A percentile compares a stretch with the other conserved stretches of the same genome.
Evolutionary conservation across 2,797 vertebrate genomes (phyloP).

Genomic region (Chelidonichthys spinosus): DNA sequence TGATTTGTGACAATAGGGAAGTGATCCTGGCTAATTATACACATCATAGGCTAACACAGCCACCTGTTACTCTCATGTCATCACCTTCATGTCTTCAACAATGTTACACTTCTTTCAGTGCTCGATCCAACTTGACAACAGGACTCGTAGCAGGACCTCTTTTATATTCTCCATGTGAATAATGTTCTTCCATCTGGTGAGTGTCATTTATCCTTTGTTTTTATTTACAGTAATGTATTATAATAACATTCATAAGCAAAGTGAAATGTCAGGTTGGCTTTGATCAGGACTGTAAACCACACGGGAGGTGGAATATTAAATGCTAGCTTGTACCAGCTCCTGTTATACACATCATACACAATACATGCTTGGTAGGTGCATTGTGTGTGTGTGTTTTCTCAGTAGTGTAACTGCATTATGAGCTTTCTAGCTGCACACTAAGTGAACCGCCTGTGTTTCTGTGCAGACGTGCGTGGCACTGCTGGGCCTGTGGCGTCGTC

Average conservation of each 20-base stretch:
- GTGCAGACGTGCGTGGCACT: conserved; percentile 62
- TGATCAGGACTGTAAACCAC: conserved; percentile 2
- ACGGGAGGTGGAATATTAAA: conserved; percentile 9
- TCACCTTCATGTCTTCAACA: conserved; percentile 23
- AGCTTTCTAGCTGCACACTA: conserved; percentile 14
- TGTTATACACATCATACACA: background rate
- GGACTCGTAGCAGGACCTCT: conserved; percentile 19
- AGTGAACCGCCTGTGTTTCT: conserved; percentile 51
- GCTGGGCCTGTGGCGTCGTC: conserved; percentile 53
- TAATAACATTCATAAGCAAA: background rate
- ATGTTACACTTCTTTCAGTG: conserved; percentile 25
- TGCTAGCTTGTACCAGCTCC: background rate
- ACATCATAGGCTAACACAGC: conserved; percentile 34
- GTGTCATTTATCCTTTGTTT: conserved; percentile 33
- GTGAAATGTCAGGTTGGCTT: conserved; percentile 5
- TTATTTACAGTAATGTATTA: background rate
- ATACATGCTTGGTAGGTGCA: background rate
- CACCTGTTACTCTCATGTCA: conserved; percentile 76
- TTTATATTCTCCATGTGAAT: conserved; percentile 17
- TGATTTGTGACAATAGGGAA: conserved; percentile 73
- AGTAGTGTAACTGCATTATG: background rate
- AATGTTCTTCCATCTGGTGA: conserved; percentile 70
- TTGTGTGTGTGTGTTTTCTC: background rate
- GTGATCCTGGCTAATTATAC: conserved; percentile 76
- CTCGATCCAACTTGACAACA: conserved; percentile 31